A percentile compares a stretch with the other conserved stretches of the same genome.
phyloP scores from a whole-genome alignment of 2,113 vertebrate species.

The Perca flavescens region DNA sequence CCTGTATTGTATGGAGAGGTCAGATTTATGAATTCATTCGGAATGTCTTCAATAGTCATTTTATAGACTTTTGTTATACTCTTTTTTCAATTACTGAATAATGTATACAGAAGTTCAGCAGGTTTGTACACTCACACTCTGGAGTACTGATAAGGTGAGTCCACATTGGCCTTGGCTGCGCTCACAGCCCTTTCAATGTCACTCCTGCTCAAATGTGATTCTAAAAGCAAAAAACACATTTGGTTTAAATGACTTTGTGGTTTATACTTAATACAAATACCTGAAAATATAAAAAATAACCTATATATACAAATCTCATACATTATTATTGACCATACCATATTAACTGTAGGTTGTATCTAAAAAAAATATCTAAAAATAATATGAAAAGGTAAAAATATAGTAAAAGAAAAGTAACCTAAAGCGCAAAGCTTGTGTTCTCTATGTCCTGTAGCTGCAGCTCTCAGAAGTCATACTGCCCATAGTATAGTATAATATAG shows the following conservation, averaged over 20 bases:
- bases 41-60: background rate
- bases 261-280: background rate
- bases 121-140: conserved; percentile 62
- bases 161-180: conserved; percentile 82
- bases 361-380: background rate
- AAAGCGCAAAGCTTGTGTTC: background rate
- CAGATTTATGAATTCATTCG: background rate
- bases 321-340: no score
- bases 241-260: background rate
- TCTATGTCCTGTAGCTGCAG: background rate
- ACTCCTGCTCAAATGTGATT: conserved; percentile 47
- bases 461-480: background rate
- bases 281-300: no score
- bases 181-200: conserved; percentile 78
- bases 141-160: conserved; percentile 83
- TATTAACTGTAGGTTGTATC: no score
- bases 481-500: no score
- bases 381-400: background rate
- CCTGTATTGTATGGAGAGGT: conserved; percentile 68
- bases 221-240: conserved; percentile 34
- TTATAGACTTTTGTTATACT: background rate
- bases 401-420: no score
- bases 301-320: no score
- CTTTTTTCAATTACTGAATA: background rate
- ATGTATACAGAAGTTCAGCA: background rate